phyloP scores from a whole-genome alignment of 2,888 invertebrate species.

The Spodoptera littoralis region DNA sequence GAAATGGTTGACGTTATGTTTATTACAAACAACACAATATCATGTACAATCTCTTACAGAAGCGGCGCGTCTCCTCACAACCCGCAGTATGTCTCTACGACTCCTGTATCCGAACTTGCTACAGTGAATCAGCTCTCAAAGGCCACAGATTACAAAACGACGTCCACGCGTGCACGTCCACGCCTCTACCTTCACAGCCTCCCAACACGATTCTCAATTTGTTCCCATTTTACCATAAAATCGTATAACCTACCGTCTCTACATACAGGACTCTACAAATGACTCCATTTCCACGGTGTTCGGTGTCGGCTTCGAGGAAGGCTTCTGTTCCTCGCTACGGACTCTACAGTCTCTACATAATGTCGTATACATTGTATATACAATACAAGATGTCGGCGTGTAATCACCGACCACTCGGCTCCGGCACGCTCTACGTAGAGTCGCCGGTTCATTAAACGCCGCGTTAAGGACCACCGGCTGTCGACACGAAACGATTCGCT shows the following conservation, averaged over 20 bases:
- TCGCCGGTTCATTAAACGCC: slow-evolving; percentile 41
- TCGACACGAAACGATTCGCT: slow-evolving; percentile 23
- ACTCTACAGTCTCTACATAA: neutral
- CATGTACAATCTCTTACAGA: too few species aligned
- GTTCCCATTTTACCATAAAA: slow-evolving; percentile 39
- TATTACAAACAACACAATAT: too few species aligned
- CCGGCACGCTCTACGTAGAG: slow-evolving; percentile 33
- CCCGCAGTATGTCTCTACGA: neutral
- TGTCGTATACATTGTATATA: neutral
- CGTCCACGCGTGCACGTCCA: too few species aligned
- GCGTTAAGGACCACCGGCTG: slow-evolving; percentile 51
- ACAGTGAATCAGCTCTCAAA: neutral
- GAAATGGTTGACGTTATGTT: too few species aligned
- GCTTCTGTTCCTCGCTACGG: slow-evolving; percentile 38
- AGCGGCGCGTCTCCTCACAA: too few species aligned
- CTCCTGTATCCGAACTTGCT: slow-evolving; percentile 1
- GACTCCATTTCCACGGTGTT: slow-evolving; percentile 28
- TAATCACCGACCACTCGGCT: slow-evolving; percentile 18
- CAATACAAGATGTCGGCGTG: slow-evolving; percentile 29
- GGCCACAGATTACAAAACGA: too few species aligned
- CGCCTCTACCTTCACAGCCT: neutral
- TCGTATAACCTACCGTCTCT: slow-evolving; percentile 6
- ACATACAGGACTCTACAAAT: slow-evolving; percentile 22
- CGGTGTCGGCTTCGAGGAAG: slow-evolving; percentile 37
- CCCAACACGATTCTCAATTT: slow-evolving; percentile 40